Percentiles rank a stretch among this genome's conserved stretches.
These are phyloP conservation scores for Brachionus rubens DNA, from an alignment of 1,140 invertebrate species.

Conservation along the genomic window DNA sequence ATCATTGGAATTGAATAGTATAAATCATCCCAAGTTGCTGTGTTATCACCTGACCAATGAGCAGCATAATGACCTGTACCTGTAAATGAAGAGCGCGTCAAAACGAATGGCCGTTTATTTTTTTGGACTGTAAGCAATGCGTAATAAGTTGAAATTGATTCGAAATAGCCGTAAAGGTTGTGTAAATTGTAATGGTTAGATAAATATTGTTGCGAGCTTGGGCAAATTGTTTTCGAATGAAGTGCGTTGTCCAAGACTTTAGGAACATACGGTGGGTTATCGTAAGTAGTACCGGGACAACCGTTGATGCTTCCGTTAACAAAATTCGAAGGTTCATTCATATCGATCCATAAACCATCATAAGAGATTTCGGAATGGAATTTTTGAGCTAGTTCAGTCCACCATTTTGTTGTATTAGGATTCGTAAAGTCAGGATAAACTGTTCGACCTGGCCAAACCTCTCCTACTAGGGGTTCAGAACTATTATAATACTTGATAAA, in stretches of 20 bases:
- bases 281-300: conserved; percentile 66
- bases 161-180: conserved; percentile 70
- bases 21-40: conserved; percentile 55
- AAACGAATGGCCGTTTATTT: conserved; percentile 70
- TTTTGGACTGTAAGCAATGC: conserved; percentile 52
- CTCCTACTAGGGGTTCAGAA: conserved; percentile 66
- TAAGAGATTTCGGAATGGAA: conserved; percentile 67
- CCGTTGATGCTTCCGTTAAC: conserved; percentile 65
- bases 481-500: conserved; percentile 65
- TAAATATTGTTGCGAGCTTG: conserved; percentile 64
- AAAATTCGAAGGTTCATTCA: conserved; percentile 84
- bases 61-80: conserved; percentile 75
- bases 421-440: conserved; percentile 44
- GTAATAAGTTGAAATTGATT: conserved; percentile 60
- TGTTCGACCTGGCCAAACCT: conserved; percentile 53
- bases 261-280: conserved; percentile 58
- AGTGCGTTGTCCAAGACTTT: conserved; percentile 21
- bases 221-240: conserved; percentile 39
- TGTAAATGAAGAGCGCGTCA: conserved; percentile 76
- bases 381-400: conserved; percentile 63
- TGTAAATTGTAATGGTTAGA: conserved; percentile 64
- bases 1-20: conserved; percentile 57
- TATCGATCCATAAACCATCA: conserved; percentile 68
- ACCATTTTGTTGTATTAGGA: conserved; percentile 31
- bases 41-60: conserved; percentile 77